phyloP scores from a whole-genome alignment of 2,113 vertebrate species.

The Rhabdomys dilectus region DNA sequence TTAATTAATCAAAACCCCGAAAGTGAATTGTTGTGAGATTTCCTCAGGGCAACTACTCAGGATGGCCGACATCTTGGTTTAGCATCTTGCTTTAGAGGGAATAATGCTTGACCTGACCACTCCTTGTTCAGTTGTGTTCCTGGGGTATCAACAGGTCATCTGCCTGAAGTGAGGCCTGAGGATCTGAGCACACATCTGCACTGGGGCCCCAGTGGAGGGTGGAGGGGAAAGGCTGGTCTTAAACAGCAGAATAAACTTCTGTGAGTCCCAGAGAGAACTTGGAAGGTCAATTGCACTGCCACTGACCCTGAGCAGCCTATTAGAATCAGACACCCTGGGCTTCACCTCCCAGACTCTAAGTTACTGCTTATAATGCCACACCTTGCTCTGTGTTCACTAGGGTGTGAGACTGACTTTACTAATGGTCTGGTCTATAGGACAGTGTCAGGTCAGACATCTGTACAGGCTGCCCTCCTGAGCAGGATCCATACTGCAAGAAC shows the following conservation, averaged over 20 bases:
- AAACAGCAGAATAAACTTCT: background rate
- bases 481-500: background rate
- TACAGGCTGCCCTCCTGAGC: background rate
- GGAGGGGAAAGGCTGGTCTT: background rate
- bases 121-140: background rate
- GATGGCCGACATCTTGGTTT: background rate
- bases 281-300: background rate
- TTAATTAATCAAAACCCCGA: constrained; percentile 28
- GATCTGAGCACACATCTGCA: background rate
- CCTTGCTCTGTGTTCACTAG: background rate
- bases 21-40: background rate
- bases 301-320: background rate
- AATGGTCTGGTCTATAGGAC: background rate
- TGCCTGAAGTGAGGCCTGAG: background rate
- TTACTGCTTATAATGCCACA: background rate
- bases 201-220: background rate
- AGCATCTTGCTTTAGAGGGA: background rate
- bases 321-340: background rate
- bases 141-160: background rate
- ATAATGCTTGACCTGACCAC: background rate
- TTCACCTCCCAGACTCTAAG: background rate
- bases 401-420: background rate
- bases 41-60: background rate
- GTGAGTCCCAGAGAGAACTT: background rate
- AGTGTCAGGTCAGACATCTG: background rate